Evolutionary conservation across 53 echinoderm and acorn worm species (phyloP), one percentile per base, ranked within the genome.

Genomic region (Henricia sp.): DNA sequence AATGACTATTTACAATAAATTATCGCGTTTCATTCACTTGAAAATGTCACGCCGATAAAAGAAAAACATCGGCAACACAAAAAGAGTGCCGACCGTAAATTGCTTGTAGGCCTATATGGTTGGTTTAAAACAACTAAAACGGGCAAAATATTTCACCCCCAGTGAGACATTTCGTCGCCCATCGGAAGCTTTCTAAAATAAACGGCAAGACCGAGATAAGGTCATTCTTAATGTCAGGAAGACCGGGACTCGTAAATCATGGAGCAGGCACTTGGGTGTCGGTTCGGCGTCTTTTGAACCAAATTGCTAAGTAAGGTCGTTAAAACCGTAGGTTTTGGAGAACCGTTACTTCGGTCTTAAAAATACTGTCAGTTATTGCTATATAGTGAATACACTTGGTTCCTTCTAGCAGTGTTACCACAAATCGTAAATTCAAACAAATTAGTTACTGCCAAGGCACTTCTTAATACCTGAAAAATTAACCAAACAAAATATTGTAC

Each of bases 1-100:
- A 70, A 70, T 38, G 67, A 46, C 70, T 70, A 70, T 70, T 70
- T 70, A 70, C 70, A 70, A 70, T 70, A 70, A 27, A 39, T 39
- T 67, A 70, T 46, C 28, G 19, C 14, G 42, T 43, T 70, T 46
- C 30, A 25, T 55, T 70, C 3, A 24, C 13, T 43, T 70, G 26
- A 27, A 34, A 67, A 43, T 70, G 48, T 48, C 70, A 48, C 19
- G 48, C 46, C 19, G 0, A 46, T 70, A 28, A 46, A 70, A 46
- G 14, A 20, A 2, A 46, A n/a, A n/a, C n/a, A n/a, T n/a, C n/a
- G n/a, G n/a, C n/a, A 48, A 70, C 70, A 70, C 70, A 70, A 70
- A n/a, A n/a, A n/a, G n/a, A 46, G 70, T 70, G 44, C 28, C 28
- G 46, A 70, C 48, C 48, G 46, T 70, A 70, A 70, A 43, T 70